These are phyloP conservation scores for Apaloderma vittatum DNA, from an alignment of 2,113 vertebrate genomes.

Conservation along the genomic window DNA sequence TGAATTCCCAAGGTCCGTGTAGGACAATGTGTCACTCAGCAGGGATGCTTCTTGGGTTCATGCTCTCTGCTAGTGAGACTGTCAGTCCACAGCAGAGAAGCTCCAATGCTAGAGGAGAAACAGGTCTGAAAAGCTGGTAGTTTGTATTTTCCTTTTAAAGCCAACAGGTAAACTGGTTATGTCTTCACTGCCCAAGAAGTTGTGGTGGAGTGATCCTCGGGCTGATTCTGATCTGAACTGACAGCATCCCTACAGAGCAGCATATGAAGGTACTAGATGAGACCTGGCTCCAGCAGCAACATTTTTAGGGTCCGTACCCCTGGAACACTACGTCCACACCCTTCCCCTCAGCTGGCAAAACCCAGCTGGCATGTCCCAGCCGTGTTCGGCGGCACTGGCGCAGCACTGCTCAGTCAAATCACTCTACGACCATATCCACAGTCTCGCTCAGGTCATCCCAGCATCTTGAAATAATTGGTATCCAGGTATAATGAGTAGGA, in stretches of 20 bases:
- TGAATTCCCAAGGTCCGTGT: background rate
- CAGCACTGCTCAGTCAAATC: background rate
- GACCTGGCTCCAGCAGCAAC: background rate
- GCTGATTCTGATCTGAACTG: background rate
- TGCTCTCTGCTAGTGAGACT: background rate
- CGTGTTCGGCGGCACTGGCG: too few species aligned
- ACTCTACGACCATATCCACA: background rate
- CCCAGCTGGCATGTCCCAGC: background rate
- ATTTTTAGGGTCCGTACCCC: background rate
- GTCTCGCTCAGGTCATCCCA: background rate
- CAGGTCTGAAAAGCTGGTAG: background rate
- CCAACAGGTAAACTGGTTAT: background rate
- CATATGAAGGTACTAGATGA: accelerated
- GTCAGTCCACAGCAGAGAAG: background rate
- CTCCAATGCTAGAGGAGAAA: background rate
- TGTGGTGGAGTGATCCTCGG: background rate
- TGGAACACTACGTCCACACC: accelerated
- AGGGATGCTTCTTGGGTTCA: background rate
- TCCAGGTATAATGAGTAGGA: accelerated
- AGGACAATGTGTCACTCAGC: background rate
- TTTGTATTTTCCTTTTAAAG: background rate
- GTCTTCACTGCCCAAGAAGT: background rate
- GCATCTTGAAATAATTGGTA: background rate
- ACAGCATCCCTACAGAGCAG: background rate
- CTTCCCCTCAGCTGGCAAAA: background rate